phyloP scores from a whole-genome alignment of 2,888 invertebrate genomes.

The Drepana falcataria region DNA sequence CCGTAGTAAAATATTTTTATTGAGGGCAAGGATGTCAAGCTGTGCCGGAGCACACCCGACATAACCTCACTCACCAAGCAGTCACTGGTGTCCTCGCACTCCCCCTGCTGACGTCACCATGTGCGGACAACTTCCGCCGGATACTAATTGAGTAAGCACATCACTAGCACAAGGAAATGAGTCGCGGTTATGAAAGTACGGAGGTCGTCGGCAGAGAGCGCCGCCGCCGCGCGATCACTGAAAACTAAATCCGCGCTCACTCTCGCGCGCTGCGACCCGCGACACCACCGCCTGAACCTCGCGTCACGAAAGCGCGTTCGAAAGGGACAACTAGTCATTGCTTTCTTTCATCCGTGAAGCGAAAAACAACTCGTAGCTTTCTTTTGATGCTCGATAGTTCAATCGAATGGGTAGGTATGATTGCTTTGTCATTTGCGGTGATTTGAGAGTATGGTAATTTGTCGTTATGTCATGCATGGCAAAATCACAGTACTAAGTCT shows the following conservation, averaged over 20 bases:
- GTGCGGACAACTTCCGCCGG: constrained; percentile 44
- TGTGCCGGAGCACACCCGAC: constrained; percentile 36
- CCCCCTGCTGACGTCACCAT: constrained; percentile 35
- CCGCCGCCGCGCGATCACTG: constrained; percentile 66
- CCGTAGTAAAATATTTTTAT: constrained; percentile 66
- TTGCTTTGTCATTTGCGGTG: constrained; percentile 8
- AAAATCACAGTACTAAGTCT: too few species aligned
- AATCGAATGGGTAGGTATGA: constrained; percentile 18
- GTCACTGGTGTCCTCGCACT: constrained; percentile 34
- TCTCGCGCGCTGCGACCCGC: constrained; percentile 38
- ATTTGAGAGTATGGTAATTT: constrained; percentile 1
- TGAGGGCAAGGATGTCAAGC: constrained; percentile 70
- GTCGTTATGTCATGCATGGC: not conserved
- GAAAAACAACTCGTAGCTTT: constrained; percentile 53
- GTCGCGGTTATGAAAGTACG: constrained; percentile 49
- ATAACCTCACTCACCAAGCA: constrained; percentile 45
- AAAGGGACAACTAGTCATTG: constrained; percentile 68
- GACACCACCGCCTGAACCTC: constrained; percentile 31
- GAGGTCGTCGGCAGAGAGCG: constrained; percentile 70
- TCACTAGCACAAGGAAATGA: constrained; percentile 66
- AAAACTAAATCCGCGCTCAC: constrained; percentile 64
- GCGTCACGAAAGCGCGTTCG: constrained; percentile 63
- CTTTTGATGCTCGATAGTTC: constrained; percentile 44
- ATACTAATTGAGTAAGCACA: constrained; percentile 49
- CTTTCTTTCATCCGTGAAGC: constrained; percentile 56